Evolutionary conservation across 2,797 vertebrate species (phyloP).

Genomic region (Pogonophryne albipinna): DNA sequence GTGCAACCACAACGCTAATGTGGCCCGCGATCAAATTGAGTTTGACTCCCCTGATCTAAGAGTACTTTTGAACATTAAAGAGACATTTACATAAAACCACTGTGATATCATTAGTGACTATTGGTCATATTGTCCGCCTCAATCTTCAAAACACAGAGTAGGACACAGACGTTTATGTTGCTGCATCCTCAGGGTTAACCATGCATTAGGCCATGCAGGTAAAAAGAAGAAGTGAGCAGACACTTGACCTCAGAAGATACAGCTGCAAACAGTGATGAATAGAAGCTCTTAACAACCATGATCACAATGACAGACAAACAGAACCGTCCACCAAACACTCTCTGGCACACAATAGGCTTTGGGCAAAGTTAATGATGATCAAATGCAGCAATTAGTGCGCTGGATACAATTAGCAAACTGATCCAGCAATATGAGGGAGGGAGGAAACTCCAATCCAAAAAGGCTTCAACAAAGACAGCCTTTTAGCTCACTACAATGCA

Average conservation of each 20-base stretch:
- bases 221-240: constrained; percentile 21
- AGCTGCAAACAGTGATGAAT: background rate
- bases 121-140: no score
- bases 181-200: background rate
- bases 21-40: no score
- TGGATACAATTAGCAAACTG: constrained; percentile 32
- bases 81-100: background rate
- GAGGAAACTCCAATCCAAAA: constrained; percentile 17
- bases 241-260: background rate
- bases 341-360: background rate
- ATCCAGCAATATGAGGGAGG: constrained; percentile 7
- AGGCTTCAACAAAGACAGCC: constrained; percentile 40
- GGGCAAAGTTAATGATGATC: constrained; percentile 29
- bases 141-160: background rate
- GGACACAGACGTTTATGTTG: background rate
- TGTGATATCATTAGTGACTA: no score
- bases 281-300: constrained; percentile 5
- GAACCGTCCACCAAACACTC: background rate
- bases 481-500: constrained; percentile 37
- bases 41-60: no score
- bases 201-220: constrained; percentile 7
- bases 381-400: constrained; percentile 39
- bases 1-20: no score
- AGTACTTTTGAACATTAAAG: background rate
- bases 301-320: constrained; percentile 9